A percentile compares a stretch with the other conserved stretches of the same genome.
These are phyloP conservation scores for Gambusia affinis DNA, from an alignment of 2,113 vertebrate species.

Conservation along the genomic window DNA sequence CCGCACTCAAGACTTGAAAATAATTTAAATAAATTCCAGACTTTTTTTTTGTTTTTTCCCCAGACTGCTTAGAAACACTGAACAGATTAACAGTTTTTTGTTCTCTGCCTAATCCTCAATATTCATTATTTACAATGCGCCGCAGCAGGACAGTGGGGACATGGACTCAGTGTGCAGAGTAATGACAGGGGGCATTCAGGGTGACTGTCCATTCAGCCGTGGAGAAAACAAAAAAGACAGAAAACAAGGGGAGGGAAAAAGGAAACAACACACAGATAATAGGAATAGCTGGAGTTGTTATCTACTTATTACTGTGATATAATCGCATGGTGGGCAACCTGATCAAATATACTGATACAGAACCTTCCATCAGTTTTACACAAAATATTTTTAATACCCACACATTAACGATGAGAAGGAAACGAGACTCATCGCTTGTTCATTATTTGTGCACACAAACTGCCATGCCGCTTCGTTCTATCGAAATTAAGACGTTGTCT, in stretches of 20 bases:
- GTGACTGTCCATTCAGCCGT: conserved; percentile 29
- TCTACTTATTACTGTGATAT: not conserved
- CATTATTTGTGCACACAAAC: conserved; percentile 1
- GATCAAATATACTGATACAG: not conserved
- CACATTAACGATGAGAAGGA: not conserved
- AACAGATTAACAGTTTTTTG: no score
- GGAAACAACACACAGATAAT: no score
- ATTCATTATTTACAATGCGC: conserved; percentile 7
- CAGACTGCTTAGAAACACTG: no score
- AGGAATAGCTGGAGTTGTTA: not conserved
- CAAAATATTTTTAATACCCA: not conserved
- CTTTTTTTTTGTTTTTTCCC: no score
- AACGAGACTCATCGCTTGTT: not conserved
- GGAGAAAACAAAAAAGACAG: conserved; percentile 24
- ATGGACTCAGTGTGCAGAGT: conserved; percentile 12
- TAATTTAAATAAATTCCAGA: no score
- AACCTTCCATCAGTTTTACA: not conserved
- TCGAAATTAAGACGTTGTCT: not conserved
- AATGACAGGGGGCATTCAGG: conserved; percentile 12
- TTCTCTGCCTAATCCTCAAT: not conserved
- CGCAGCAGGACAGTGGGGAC: conserved; percentile 2
- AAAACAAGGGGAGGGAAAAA: not conserved
- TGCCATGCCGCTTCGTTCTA: not conserved
- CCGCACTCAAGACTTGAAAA: no score
- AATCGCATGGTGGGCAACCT: not conserved